Evolutionary conservation across 2,888 invertebrate species (phyloP), one percentile per base, ranked within the genome.

Genomic region (Cryptocheilus praepositus): DNA sequence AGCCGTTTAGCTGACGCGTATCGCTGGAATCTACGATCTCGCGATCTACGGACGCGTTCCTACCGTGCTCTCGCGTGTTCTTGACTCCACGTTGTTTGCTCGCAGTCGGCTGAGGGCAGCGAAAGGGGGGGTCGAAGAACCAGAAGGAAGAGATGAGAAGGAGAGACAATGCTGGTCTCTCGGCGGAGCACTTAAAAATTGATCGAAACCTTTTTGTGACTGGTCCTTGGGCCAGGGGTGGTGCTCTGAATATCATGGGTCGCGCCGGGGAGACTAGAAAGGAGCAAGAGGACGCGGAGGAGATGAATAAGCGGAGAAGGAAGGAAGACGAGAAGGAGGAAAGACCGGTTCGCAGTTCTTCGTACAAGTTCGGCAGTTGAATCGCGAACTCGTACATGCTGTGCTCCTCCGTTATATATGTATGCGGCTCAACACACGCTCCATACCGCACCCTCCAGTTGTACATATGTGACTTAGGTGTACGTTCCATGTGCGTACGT

Each of bases 171-270:
- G 43, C 5, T 15, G 25, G 28, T 19, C 56, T 63, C 59, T 57
- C 64, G 49, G 63, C 28, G 43, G 64, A 45, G 64, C 74, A 71
- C 72, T 81, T 73, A 80, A 80, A 81, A 81, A 80, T 80, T 75
- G 76, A 83, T 81, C 76, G 76, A 74, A 70, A 73, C 70, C 73
- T 80, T 81, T 81, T 77, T 75, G 74, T 69, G 77, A 74, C 61
- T 55, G 67, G 53, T 71, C 71, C 72, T 69, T 54, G 61, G 70
- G 66, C 19, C 64, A 67, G 61, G 68, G 70, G 61, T 76, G 64
- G 68, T 71, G 75, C 70, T 73, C 73, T 58, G 76, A 76, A 77
- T 78, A 78, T 75, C 74, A 53, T 54, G 64, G 67, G 59, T 68
- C 66, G 59, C 61, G 72, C 54, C 66, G 64, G 49, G 28, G 55